A percentile compares a stretch with the other conserved stretches of the same genome.
phyloP scores from a whole-genome alignment of 2,888 invertebrate species.

The Magallana nippona region DNA sequence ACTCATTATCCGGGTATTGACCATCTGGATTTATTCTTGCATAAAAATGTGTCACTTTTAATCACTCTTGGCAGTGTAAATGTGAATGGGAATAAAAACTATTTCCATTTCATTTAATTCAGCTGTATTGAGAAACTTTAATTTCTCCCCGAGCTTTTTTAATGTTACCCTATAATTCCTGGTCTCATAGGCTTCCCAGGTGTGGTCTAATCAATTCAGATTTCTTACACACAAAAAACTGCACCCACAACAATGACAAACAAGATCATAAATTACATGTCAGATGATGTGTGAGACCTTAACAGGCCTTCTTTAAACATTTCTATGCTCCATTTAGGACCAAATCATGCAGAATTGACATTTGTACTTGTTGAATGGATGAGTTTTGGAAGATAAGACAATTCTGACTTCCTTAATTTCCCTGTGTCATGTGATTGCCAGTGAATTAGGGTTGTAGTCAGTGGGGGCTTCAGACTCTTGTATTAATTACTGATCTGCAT shows the following conservation, averaged over 20 bases:
- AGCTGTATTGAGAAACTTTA: slow-evolving; percentile 6
- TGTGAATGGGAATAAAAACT: neutral
- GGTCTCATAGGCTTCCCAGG: neutral
- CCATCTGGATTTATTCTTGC: slow-evolving; percentile 18
- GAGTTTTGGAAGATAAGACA: slow-evolving; percentile 22
- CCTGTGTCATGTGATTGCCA: neutral
- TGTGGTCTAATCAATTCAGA: neutral
- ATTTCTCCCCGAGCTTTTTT: neutral
- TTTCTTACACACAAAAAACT: neutral
- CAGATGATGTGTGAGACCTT: slow-evolving; percentile 17
- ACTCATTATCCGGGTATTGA: neutral
- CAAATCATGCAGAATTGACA: slow-evolving; percentile 31
- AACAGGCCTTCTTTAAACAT: neutral
- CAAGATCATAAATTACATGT: slow-evolving; percentile 9
- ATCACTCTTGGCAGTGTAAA: neutral
- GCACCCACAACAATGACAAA: slow-evolving; percentile 10
- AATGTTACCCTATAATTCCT: neutral
- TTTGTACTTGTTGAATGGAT: slow-evolving; percentile 17
- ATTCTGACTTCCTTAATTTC: slow-evolving; percentile 1
- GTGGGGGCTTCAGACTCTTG: slow-evolving; percentile 11
- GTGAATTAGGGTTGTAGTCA: neutral
- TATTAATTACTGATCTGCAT: slow-evolving; percentile 25
- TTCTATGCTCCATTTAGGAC: slow-evolving; percentile 7
- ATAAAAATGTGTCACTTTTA: slow-evolving; percentile 5
- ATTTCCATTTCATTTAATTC: slow-evolving; percentile 13